A percentile compares a stretch with the other conserved stretches of the same genome.
Conservation (phyloP, 1,140 invertebrate genomes). For the Penaeus indicus region DNA sequence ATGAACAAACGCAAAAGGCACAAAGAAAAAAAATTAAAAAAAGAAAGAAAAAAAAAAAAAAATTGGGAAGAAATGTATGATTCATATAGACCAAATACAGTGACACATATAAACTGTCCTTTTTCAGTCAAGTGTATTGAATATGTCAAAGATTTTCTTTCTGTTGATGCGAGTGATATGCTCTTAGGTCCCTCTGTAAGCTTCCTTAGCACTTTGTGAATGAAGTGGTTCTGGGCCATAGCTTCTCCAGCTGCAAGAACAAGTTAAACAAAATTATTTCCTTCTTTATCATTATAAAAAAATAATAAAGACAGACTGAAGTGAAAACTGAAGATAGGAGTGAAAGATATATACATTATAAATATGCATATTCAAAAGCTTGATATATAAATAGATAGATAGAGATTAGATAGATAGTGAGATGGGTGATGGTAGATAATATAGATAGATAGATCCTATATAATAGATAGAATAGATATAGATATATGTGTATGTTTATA, state of each 20-base stretch:
- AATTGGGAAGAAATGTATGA: background rate
- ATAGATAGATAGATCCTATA: too few species aligned
- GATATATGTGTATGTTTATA: background rate
- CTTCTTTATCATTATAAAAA: background rate
- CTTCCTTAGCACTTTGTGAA: conserved; percentile 96
- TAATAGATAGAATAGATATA: too few species aligned
- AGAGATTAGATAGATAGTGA: too few species aligned
- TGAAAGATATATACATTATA: background rate
- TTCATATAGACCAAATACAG: background rate
- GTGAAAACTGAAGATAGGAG: background rate
- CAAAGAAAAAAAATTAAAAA: too few species aligned
- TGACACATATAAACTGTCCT: conserved; percentile 71
- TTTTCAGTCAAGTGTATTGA: conserved; percentile 91
- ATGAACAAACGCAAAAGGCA: conserved; percentile 1
- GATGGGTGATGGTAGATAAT: too few species aligned
- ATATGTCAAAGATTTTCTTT: conserved; percentile 98
- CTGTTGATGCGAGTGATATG: conserved; percentile 96
- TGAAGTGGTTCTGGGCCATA: conserved; percentile 96
- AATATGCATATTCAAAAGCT: background rate
- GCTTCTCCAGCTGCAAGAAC: conserved; percentile 86
- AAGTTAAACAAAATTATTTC: background rate
- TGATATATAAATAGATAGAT: too few species aligned
- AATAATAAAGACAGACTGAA: background rate
- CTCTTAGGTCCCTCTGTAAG: conserved; percentile 94
- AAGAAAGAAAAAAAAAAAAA: background rate